Evolutionary conservation across 2,113 vertebrate species (phyloP), one percentile per base, ranked within the genome.

Genomic region (Blennius ocellaris): DNA sequence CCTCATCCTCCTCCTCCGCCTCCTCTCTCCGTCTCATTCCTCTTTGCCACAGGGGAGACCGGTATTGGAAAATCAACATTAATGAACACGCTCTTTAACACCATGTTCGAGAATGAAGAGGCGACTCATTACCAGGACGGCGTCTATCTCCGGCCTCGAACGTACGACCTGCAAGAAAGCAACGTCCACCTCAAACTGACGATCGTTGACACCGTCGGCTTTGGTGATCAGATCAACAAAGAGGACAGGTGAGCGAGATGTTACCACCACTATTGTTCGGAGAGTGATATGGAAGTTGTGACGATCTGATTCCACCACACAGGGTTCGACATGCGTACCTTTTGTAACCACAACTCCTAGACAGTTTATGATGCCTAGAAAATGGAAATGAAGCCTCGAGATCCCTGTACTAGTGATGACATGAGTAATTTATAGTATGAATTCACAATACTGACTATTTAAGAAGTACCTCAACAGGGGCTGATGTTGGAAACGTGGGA

Each of bases 41-140:
- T 75, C 48, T 16, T n/a, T 70, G 63, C 56, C 45, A 14, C 63
- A 99, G 98, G 98, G 61, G 98, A 99, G 92, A 99, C 98, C 0
- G 98, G 98, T 60, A 98, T 99, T 0, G 98, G 98, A 76, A 99
- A 99, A 69, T 99, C 98, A 0, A 99, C 97, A 0, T 89, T 99
- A 52, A 99, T 99, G 98, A 99, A 99, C 78, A 99, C 98, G 0
- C 96, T 99, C 9, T 99, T 99, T 91, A 99, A 99, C 83, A 99
- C 98, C 9, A 98, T 94, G 5, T 99, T 99, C 1, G 98, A 99
- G 91, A 97, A 96, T 0, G 98, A 99, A 51, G 98, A 99, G 62
- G 96, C 98, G 12, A 98, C 96, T 57, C 98, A 99, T 80, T 97
- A 98, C 0, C 97, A 97, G 91, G 96, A 96, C 0, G 85, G 92